These are phyloP conservation scores for Elysia chlorotica DNA, from an alignment of 1,140 invertebrate genomes.

Conservation along the genomic window DNA sequence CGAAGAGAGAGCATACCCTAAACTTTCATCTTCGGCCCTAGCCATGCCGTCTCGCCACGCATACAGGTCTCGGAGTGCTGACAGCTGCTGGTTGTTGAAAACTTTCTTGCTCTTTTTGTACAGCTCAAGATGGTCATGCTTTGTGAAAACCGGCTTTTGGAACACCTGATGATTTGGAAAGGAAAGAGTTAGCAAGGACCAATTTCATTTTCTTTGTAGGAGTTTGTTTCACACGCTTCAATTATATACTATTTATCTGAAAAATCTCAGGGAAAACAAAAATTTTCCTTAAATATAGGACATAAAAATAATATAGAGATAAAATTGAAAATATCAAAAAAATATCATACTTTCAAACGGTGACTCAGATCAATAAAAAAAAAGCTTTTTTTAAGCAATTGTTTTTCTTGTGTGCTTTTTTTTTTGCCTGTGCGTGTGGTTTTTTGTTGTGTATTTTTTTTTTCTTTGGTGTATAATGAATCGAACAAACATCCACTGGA, in stretches of 20 bases:
- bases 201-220: background rate
- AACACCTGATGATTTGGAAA: slow-evolving; percentile 73
- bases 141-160: slow-evolving; percentile 76
- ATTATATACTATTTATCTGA: background rate
- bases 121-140: slow-evolving; percentile 76
- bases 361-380: background rate
- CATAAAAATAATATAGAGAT: background rate
- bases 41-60: slow-evolving; percentile 88
- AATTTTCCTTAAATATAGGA: background rate
- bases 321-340: background rate
- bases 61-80: slow-evolving; percentile 81
- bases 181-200: background rate
- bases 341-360: background rate
- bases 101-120: slow-evolving; percentile 78
- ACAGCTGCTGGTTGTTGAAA: slow-evolving; percentile 84
- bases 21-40: slow-evolving; percentile 88
- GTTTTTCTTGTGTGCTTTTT: no score
- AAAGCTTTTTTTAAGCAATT: no score
- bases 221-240: background rate
- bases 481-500: no score
- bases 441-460: no score
- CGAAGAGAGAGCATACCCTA: slow-evolving; percentile 71
- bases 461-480: no score
- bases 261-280: background rate
- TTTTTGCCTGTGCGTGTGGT: no score